Evolutionary conservation across 2,888 invertebrate species (phyloP), one percentile per base, ranked within the genome.

Genomic region (Protonemura montana): DNA sequence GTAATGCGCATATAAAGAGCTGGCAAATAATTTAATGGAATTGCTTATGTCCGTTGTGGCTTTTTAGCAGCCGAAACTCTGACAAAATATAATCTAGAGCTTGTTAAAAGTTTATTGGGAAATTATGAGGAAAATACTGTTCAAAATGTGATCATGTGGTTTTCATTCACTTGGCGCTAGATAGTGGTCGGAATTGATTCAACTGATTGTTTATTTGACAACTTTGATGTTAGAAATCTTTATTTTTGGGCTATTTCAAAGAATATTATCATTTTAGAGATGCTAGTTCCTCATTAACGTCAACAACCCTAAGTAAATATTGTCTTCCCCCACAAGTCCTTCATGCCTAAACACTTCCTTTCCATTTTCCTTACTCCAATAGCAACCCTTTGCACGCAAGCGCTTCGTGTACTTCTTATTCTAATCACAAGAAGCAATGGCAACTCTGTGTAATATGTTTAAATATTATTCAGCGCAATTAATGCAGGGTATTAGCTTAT

Each of bases 401-500:
- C 59, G 16, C 59, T 2, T 21, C 59, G 16, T 59, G 16, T 59
- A 10, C 21, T 10, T 59, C 59, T 59, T 59, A 59, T 59, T 59
- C 59, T 59, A 59, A 59, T 59, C 59, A 59, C 59, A 59, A 59
- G 16, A 59, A 59, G 59, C 13, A 59, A 7, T 59, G 59, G 59
- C 59, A 59, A 59, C 59, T 7, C 59, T 59, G 59, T 59, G 21
- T 59, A 59, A 59, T 59, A 59, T 59, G 59, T 59, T n/a, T 59
- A 59, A 59, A 59, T 59, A 59, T 59, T 59, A 59, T 59, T 59
- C 59, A 21, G 21, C 6, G 81, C 81, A 81, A 81, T 81, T 81
- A 81, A 81, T 81, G 81, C 59, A 21, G 13, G 59, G 81, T 29
- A 81, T 81, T 81, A 81, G 81, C 28, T 81, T 81, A 81, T 81